These are phyloP conservation scores for Cephus nigrinus DNA, from an alignment of 2,888 invertebrate genomes.

Conservation along the genomic window DNA sequence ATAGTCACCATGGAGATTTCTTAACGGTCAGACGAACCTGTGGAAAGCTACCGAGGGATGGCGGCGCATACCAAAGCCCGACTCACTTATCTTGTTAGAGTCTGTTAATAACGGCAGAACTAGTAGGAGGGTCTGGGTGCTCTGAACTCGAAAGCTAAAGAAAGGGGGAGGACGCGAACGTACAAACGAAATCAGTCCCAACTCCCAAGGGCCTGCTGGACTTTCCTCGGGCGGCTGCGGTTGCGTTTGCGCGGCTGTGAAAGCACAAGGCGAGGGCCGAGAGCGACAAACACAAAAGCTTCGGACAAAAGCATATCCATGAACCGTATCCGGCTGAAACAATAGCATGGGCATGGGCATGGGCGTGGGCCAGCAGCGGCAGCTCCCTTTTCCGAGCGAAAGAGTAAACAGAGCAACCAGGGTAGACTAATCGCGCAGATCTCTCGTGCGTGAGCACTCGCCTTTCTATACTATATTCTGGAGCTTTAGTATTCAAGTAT, in stretches of 20 bases:
- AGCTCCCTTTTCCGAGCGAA: background rate
- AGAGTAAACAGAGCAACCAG: background rate
- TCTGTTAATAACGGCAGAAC: too few relatives aligned
- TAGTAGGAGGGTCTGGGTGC: too few relatives aligned
- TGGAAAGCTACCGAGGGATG: too few relatives aligned
- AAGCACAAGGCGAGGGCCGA: background rate
- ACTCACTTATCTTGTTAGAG: too few relatives aligned
- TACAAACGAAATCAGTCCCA: too few relatives aligned
- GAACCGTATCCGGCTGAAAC: background rate
- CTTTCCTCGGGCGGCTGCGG: background rate
- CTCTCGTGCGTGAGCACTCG: background rate
- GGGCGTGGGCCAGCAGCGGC: background rate
- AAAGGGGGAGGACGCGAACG: too few relatives aligned
- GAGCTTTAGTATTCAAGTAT: background rate
- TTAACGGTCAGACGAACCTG: too few relatives aligned
- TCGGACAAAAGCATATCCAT: background rate
- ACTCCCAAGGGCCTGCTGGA: background rate
- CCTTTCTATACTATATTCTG: background rate
- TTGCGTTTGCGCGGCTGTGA: background rate
- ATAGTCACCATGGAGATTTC: too few relatives aligned
- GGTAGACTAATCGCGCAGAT: background rate
- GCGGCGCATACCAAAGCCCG: too few relatives aligned
- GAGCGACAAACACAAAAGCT: background rate
- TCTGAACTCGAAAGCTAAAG: too few relatives aligned
- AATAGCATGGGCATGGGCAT: background rate